Evolutionary conservation across 2,888 invertebrate genomes (phyloP).

Genomic region (Aromia moschata): DNA sequence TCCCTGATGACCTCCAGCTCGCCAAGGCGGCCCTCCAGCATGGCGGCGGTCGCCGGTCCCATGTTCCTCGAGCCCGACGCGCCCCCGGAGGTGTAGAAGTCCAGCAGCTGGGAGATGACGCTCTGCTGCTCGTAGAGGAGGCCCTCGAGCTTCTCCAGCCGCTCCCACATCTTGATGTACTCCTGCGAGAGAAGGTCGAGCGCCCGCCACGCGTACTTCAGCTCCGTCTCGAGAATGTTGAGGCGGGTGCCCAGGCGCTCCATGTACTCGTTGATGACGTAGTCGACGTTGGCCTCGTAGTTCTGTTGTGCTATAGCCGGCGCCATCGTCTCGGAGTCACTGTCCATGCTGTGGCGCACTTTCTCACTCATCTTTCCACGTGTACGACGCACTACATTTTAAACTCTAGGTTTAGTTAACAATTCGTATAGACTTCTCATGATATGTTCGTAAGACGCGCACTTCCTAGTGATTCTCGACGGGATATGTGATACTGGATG

Average conservation of each 20-base stretch:
- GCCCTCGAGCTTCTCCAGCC: conserved; percentile 87
- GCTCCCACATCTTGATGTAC: conserved; percentile 93
- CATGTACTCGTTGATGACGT: conserved; percentile 90
- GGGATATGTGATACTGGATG: conserved; percentile 50
- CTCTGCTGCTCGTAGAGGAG: conserved; percentile 89
- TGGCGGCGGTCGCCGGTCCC: conserved; percentile 57
- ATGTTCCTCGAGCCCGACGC: conserved; percentile 56
- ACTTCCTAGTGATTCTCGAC: conserved; percentile 19
- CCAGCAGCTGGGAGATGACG: conserved; percentile 87
- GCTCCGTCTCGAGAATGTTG: conserved; percentile 87
- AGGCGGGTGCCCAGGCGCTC: conserved; percentile 87
- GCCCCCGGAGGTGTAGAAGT: conserved; percentile 75
- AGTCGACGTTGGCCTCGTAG: conserved; percentile 68
- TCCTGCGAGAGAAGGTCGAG: conserved; percentile 90
- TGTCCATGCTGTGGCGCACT: conserved; percentile 48
- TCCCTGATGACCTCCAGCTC: conserved; percentile 72
- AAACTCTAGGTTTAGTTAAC: conserved; percentile 24
- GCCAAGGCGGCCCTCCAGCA: conserved; percentile 57
- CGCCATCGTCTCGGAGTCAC: conserved; percentile 54
- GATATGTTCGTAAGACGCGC: conserved; percentile 42
- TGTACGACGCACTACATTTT: conserved; percentile 37
- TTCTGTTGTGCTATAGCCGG: conserved; percentile 54
- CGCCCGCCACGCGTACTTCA: conserved; percentile 93
- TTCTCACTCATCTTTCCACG: conserved; percentile 51
- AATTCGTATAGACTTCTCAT: conserved; percentile 38